Evolutionary conservation across 92 coral and sea anemone species (phyloP).

Genomic region (Parazoanthus darwini): DNA sequence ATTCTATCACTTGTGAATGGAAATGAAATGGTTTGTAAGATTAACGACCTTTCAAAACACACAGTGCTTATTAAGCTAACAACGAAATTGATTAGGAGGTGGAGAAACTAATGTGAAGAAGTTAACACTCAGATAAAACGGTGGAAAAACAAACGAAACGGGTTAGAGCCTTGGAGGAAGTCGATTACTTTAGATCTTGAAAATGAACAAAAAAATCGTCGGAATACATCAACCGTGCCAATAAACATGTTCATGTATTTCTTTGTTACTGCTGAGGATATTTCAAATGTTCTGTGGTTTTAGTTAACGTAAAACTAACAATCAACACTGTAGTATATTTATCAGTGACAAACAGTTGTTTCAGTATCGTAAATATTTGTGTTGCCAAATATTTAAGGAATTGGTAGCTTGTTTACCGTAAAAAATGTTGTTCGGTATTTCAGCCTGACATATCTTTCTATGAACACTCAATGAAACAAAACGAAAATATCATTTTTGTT

Average conservation of each 20-base stretch:
- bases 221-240: too few species aligned
- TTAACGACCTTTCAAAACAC: conserved; percentile 42
- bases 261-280: too few species aligned
- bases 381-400: neutral
- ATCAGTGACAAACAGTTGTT: neutral
- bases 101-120: conserved; percentile 24
- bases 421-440: neutral
- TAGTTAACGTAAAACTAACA: neutral
- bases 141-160: neutral
- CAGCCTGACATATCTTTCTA: neutral
- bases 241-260: too few species aligned
- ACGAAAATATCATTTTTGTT: neutral
- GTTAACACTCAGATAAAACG: neutral
- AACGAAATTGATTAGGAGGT: conserved; percentile 31
- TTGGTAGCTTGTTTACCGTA: neutral
- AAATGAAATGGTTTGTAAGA: conserved; percentile 11
- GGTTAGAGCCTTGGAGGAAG: neutral
- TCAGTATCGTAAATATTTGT: conserved; percentile 16
- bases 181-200: neutral
- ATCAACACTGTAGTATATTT: neutral
- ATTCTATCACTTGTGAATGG: conserved; percentile 29
- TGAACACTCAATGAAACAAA: neutral
- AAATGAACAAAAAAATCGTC: too few species aligned
- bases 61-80: conserved; percentile 36
- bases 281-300: too few species aligned